Percentiles rank a stretch among this genome's conserved stretches.
phyloP scores from a whole-genome alignment of 2,888 invertebrate species.

The Lasioglossum zephyrum region DNA sequence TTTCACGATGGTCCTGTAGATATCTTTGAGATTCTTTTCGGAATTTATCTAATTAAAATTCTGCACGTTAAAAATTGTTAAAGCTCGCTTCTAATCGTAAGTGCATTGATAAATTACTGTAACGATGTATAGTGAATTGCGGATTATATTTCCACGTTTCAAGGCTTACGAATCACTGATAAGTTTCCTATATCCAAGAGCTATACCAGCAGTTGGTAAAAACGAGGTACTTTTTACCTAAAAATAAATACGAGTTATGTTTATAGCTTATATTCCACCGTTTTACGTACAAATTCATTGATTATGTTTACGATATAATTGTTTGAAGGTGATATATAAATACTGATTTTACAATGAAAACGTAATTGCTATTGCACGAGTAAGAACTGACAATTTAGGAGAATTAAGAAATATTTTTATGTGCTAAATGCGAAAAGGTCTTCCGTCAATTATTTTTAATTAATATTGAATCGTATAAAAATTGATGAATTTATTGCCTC shows the following conservation, averaged over 20 bases:
- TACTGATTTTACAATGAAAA: not conserved
- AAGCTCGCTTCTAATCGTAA: not conserved
- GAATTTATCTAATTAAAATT: not conserved
- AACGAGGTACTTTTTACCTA: conserved; percentile 13
- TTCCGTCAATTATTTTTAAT: not conserved
- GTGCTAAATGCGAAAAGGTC: not conserved
- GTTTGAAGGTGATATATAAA: not conserved
- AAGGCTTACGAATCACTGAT: conserved; percentile 21
- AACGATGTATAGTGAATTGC: not conserved
- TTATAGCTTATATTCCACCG: not conserved
- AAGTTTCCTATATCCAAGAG: conserved; percentile 25
- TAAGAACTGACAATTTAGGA: not conserved
- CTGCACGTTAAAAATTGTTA: not conserved
- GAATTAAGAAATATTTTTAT: not conserved
- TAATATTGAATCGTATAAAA: not conserved
- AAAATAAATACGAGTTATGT: not conserved
- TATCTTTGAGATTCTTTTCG: not conserved
- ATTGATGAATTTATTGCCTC: conserved; percentile 19
- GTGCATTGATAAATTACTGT: conserved; percentile 20
- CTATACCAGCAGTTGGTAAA: not conserved
- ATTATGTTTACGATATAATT: not conserved
- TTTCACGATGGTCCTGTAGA: not conserved
- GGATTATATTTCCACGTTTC: not conserved
- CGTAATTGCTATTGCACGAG: not conserved
- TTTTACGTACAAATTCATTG: not conserved